Percentiles rank a stretch among this genome's conserved stretches.
phyloP scores from a whole-genome alignment of 1,140 invertebrate genomes.

The Euschistus heros region DNA sequence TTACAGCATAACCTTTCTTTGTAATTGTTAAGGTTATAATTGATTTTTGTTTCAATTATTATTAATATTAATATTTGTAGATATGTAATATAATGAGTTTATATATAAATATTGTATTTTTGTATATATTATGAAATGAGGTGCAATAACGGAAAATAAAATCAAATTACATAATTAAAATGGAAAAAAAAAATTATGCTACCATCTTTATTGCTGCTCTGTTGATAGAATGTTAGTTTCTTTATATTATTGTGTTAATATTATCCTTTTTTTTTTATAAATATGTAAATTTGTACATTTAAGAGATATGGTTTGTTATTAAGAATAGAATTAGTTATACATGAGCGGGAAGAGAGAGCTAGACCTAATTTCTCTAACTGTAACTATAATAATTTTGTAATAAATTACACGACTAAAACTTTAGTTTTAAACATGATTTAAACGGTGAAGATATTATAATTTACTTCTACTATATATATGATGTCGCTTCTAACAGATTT shows the following conservation, averaged over 20 bases:
- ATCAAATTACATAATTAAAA: too few relatives aligned
- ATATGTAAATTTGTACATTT: too few relatives aligned
- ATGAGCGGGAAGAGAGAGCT: not conserved
- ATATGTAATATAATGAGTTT: not conserved
- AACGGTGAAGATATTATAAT: not conserved
- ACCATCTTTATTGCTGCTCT: too few relatives aligned
- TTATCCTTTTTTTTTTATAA: too few relatives aligned
- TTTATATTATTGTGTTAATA: too few relatives aligned
- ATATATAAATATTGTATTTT: constrained; percentile 11
- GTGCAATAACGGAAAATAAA: constrained; percentile 9
- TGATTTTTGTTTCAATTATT: too few relatives aligned
- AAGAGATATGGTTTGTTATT: not conserved
- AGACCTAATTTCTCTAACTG: not conserved
- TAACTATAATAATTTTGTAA: not conserved
- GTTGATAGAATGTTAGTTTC: too few relatives aligned
- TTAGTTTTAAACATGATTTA: not conserved
- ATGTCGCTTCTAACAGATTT: not conserved
- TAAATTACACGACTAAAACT: not conserved
- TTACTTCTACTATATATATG: too few relatives aligned
- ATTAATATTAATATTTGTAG: too few relatives aligned
- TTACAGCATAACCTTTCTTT: not conserved
- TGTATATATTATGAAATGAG: not conserved
- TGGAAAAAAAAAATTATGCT: too few relatives aligned
- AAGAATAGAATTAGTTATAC: not conserved
- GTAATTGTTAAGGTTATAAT: not conserved